Evolutionary conservation across 2,113 vertebrate genomes (phyloP).

Genomic region (Pyxicephalus adspersus): DNA sequence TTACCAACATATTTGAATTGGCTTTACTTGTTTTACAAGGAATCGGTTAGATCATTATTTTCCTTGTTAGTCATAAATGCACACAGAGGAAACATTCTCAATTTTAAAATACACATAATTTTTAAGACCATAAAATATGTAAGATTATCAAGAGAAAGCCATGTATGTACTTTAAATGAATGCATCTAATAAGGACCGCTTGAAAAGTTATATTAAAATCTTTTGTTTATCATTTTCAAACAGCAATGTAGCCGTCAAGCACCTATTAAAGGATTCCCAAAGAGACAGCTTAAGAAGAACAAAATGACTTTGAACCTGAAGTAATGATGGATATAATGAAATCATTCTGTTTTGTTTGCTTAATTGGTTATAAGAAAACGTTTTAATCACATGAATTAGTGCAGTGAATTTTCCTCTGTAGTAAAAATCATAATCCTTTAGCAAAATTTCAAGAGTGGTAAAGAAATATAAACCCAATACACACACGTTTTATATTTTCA

Average conservation of each 20-base stretch:
- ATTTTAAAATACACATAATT: constrained; percentile 7
- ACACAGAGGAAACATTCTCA: background rate
- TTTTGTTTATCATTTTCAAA: constrained; percentile 27
- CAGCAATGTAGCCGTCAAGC: background rate
- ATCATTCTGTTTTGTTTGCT: constrained; percentile 4
- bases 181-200: background rate
- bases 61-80: background rate
- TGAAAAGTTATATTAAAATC: constrained; percentile 11
- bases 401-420: background rate
- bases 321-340: background rate
- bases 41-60: background rate
- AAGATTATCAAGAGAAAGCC: constrained; percentile 11
- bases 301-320: constrained; percentile 27
- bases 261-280: constrained; percentile 22
- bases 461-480: background rate
- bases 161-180: background rate
- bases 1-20: background rate
- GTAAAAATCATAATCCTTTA: background rate
- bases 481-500: too few relatives aligned
- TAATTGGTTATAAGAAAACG: background rate
- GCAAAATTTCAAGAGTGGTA: background rate
- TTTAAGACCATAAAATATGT: background rate
- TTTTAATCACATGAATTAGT: background rate
- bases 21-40: background rate
- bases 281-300: background rate